Conservation (phyloP, 2,888 invertebrate species). For the Antheraea yamamai region DNA sequence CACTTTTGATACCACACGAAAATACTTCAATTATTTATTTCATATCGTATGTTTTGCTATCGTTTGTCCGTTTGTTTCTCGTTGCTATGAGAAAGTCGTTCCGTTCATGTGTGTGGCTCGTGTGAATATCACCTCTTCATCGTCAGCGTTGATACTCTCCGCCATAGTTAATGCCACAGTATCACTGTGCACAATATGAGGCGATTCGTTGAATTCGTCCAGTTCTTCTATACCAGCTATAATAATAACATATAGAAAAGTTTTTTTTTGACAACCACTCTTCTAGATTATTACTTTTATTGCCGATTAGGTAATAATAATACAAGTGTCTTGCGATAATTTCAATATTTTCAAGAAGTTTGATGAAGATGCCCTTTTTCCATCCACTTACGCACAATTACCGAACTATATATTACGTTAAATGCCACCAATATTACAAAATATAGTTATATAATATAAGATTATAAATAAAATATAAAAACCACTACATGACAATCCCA, state of each 20-base stretch:
- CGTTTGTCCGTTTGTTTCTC: slow-evolving; percentile 17
- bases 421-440: no score
- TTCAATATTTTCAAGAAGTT: no score
- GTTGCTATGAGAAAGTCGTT: slow-evolving; percentile 66
- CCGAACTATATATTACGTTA: no score
- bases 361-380: no score
- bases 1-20: background rate
- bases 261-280: no score
- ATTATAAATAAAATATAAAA: no score
- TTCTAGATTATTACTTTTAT: no score
- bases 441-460: no score
- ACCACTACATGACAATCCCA: no score
- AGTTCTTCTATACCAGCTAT: slow-evolving; percentile 88
- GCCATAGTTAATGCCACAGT: slow-evolving; percentile 67
- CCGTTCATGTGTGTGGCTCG: slow-evolving; percentile 63
- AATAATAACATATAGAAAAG: background rate
- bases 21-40: background rate
- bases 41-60: background rate
- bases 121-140: slow-evolving; percentile 77
- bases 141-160: slow-evolving; percentile 67
- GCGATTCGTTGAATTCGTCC: slow-evolving; percentile 95
- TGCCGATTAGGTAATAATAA: no score
- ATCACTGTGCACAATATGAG: slow-evolving; percentile 87
- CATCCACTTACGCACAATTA: no score
- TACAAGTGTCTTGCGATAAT: no score